phyloP scores from a whole-genome alignment of 2,797 vertebrate genomes.

The Syngnathus rostellatus region DNA sequence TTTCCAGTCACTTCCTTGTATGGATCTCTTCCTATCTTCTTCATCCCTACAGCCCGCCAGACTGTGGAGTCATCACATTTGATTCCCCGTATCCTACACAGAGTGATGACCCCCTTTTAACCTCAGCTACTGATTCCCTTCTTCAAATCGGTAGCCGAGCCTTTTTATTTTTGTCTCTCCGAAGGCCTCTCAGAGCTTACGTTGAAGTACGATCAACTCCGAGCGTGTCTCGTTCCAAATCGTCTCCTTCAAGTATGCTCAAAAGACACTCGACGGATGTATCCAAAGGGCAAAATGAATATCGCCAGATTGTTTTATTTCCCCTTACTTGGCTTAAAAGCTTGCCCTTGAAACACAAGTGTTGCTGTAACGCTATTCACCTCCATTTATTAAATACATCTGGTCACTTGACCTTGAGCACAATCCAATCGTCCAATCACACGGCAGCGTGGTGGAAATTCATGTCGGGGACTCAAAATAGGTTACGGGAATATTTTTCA shows the following conservation, averaged over 20 bases:
- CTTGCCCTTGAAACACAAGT: constrained; percentile 14
- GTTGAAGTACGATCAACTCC: constrained; percentile 58
- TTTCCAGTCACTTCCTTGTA: constrained; percentile 34
- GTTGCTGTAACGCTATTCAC: constrained; percentile 1
- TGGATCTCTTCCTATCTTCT: constrained; percentile 12
- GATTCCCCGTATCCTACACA: constrained; percentile 37
- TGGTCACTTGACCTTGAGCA: neutral
- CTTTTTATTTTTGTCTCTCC: constrained; percentile 31
- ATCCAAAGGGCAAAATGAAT: constrained; percentile 45
- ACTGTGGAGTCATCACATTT: constrained; percentile 56
- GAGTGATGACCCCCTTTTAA: constrained; percentile 54
- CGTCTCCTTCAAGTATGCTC: constrained; percentile 38
- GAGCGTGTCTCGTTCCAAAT: constrained; percentile 31
- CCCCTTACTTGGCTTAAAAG: constrained; percentile 22
- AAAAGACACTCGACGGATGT: constrained; percentile 29
- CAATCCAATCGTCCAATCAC: neutral
- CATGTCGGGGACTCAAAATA: too few relatives aligned
- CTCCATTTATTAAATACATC: neutral
- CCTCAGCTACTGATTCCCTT: constrained; percentile 35
- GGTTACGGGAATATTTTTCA: too few relatives aligned
- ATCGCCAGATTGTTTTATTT: constrained; percentile 22
- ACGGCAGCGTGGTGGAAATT: neutral
- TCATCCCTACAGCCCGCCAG: constrained; percentile 26
- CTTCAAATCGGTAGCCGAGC: constrained; percentile 33
- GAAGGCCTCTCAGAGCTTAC: constrained; percentile 39